Percentiles rank a stretch among this genome's conserved stretches.
These are phyloP conservation scores for Propithecus coquereli DNA, from an alignment of 2,113 vertebrate species.

Conservation along the genomic window DNA sequence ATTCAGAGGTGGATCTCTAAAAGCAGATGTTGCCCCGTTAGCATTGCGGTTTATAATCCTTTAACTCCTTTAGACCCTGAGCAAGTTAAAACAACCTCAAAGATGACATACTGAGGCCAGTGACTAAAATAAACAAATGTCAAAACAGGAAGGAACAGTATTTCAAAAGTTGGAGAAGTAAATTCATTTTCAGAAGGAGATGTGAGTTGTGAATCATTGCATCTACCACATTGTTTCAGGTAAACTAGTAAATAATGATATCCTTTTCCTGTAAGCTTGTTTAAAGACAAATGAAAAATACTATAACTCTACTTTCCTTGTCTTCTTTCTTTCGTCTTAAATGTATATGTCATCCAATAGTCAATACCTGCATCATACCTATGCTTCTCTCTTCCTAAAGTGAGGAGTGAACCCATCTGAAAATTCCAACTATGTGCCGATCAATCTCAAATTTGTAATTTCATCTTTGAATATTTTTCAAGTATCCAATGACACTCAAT, in stretches of 20 bases:
- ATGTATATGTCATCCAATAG: neutral
- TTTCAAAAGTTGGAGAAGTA: neutral
- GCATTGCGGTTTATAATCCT: constrained; percentile 42
- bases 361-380: neutral
- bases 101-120: neutral
- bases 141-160: neutral
- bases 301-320: neutral
- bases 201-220: neutral
- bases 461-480: neutral
- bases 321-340: neutral
- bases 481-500: neutral
- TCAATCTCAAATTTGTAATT: neutral
- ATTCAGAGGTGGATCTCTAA: neutral
- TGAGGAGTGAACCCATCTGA: neutral
- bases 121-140: neutral
- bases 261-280: neutral
- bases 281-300: neutral
- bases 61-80: constrained; percentile 37
- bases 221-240: neutral
- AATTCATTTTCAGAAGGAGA: neutral
- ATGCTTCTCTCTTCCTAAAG: neutral
- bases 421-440: neutral
- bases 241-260: neutral
- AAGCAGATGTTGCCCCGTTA: constrained; percentile 58
- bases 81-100: neutral